Evolutionary conservation across 2,888 invertebrate species (phyloP).

Genomic region (Xestia xanthographa): DNA sequence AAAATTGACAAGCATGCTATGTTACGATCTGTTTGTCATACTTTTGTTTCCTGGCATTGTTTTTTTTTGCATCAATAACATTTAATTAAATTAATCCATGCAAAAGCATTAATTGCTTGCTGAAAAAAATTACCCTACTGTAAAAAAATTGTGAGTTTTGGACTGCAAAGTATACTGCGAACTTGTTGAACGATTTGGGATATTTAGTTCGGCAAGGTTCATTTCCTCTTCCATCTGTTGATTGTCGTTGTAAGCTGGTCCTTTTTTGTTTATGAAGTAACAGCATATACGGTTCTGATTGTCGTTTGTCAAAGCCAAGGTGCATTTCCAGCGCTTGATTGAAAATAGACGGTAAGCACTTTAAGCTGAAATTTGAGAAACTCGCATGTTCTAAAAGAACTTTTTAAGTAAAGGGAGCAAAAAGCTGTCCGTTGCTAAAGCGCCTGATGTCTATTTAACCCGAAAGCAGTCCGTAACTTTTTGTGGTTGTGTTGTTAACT

Average conservation of each 20-base stretch:
- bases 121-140: background rate
- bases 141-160: background rate
- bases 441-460: constrained; percentile 49
- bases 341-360: constrained; percentile 28
- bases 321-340: background rate
- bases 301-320: constrained; percentile 30
- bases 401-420: constrained; percentile 42
- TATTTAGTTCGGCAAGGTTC: background rate
- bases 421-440: constrained; percentile 36
- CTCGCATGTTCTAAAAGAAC: constrained; percentile 22
- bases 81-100: background rate
- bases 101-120: background rate
- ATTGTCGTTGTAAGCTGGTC: background rate
- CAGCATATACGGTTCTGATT: background rate
- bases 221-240: constrained; percentile 23
- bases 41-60: background rate
- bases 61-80: background rate
- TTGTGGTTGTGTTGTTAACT: constrained; percentile 51
- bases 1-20: too few species aligned
- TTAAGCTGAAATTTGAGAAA: constrained; percentile 28
- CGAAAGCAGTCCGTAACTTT: constrained; percentile 46
- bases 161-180: background rate
- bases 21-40: too few species aligned
- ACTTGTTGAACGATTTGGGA: constrained; percentile 2
- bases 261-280: constrained; percentile 17